Evolutionary conservation across 2,113 vertebrate species (phyloP).

Genomic region (Mirounga angustirostris): DNA sequence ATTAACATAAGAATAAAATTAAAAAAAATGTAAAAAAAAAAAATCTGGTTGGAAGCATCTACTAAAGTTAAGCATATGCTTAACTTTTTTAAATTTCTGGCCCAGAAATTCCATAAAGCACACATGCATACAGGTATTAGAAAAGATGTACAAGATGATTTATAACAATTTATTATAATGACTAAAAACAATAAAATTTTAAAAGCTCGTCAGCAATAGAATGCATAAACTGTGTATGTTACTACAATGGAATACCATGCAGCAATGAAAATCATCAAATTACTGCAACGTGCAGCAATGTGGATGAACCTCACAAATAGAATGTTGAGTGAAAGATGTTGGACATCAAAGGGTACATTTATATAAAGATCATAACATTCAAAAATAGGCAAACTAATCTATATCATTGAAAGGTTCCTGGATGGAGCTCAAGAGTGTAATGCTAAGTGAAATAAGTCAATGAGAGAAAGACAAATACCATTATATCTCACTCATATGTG

Average conservation of each 20-base stretch:
- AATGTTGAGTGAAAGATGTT: neutral
- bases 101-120: neutral
- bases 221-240: neutral
- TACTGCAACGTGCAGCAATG: neutral
- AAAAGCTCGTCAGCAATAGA: neutral
- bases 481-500: neutral
- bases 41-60: neutral
- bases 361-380: neutral
- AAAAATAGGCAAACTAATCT: neutral
- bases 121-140: neutral
- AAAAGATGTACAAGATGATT: neutral
- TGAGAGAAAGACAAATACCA: neutral
- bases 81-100: neutral
- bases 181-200: neutral
- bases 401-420: neutral
- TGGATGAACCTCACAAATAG: neutral
- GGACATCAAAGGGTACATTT: neutral
- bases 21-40: neutral
- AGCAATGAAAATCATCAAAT: neutral
- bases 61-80: neutral
- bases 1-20: too few relatives aligned
- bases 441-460: neutral
- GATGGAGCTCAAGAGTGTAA: neutral
- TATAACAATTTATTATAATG: neutral
- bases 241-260: neutral